Conservation (phyloP, 64 coral and sea anemone species). For the Pocillopora damicornis region DNA sequence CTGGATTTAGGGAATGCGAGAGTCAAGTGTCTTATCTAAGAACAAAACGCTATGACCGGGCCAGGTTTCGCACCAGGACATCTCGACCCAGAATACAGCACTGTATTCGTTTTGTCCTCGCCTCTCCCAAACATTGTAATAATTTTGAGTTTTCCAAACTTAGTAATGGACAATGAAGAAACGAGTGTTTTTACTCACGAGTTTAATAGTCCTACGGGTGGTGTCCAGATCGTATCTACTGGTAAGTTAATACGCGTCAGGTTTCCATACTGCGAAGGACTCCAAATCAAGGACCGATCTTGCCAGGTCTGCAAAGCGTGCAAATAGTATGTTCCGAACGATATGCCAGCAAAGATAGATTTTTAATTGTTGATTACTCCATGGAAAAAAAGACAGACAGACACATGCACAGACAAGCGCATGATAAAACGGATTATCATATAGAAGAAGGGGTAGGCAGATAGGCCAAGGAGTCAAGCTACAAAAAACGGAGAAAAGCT, state of each 20-base stretch:
- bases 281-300: background rate
- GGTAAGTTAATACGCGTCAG: slow-evolving; percentile 24
- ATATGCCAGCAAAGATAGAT: background rate
- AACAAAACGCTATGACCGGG: too few species aligned
- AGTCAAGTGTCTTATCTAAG: too few species aligned
- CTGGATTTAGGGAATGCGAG: too few species aligned
- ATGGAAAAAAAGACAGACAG: background rate
- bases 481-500: background rate
- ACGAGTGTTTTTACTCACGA: background rate
- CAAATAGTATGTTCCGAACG: background rate
- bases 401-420: background rate
- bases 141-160: background rate
- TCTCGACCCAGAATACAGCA: too few species aligned
- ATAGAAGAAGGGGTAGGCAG: background rate
- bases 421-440: background rate
- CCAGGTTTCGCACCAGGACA: too few species aligned
- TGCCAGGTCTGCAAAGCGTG: slow-evolving; percentile 4
- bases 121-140: too few species aligned
- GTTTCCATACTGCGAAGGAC: slow-evolving; percentile 1
- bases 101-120: too few species aligned
- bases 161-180: background rate
- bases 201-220: slow-evolving; percentile 21
- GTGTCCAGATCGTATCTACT: slow-evolving; percentile 9
- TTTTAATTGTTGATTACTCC: background rate
- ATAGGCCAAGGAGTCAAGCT: background rate